Percentiles rank a stretch among this genome's conserved stretches.
phyloP scores from a whole-genome alignment of 1,140 invertebrate genomes.

The Diploscapter pachys region DNA sequence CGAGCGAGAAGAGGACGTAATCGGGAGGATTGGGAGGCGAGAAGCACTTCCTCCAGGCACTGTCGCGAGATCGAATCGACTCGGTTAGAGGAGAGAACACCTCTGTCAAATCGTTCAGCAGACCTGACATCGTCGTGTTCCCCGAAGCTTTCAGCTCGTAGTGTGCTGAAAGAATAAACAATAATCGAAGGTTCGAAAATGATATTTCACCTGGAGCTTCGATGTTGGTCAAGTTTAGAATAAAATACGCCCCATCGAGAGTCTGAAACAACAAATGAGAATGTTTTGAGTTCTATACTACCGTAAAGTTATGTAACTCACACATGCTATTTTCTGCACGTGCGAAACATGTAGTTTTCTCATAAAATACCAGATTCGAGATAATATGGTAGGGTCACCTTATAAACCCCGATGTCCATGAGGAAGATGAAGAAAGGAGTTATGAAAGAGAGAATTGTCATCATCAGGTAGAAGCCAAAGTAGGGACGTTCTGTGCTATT shows the following conservation, averaged over 20 bases:
- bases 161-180: constrained; percentile 20
- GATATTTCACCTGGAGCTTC: constrained; percentile 2
- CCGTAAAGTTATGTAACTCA: too few relatives aligned
- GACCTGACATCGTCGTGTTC: constrained; percentile 12
- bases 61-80: constrained; percentile 13
- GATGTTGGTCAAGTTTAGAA: neutral
- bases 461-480: constrained; percentile 6
- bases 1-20: constrained; percentile 1
- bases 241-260: neutral
- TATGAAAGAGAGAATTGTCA: constrained; percentile 9
- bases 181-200: constrained; percentile 21
- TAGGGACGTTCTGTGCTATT: constrained; percentile 10
- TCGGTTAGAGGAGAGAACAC: constrained; percentile 19
- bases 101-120: constrained; percentile 20
- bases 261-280: too few relatives aligned
- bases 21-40: constrained; percentile 24
- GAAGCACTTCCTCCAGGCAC: constrained; percentile 23
- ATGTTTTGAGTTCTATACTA: too few relatives aligned
- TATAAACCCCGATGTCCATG: constrained; percentile 13
- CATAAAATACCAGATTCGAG: too few relatives aligned
- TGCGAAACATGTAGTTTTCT: too few relatives aligned
- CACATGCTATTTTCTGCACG: too few relatives aligned
- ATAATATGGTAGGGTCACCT: neutral
- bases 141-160: constrained; percentile 31
- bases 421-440: constrained; percentile 22